phyloP scores from a whole-genome alignment of 2,113 vertebrate genomes.

The Rhegmatorhina hoffmannsi region DNA sequence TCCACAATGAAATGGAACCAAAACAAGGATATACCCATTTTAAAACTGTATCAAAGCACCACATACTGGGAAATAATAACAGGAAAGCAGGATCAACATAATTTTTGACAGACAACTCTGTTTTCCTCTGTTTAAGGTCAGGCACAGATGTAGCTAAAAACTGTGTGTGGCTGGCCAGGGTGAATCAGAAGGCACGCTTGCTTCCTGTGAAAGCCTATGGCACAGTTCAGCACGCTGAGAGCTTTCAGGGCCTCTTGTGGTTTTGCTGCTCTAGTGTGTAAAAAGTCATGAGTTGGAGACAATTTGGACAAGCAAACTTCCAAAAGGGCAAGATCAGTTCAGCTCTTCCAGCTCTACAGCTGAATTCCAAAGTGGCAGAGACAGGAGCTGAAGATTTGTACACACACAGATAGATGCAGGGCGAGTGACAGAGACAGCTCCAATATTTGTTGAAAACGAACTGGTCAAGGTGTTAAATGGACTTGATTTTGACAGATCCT shows the following conservation, averaged over 20 bases:
- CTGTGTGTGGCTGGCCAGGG: not conserved
- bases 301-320: not conserved
- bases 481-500: not conserved
- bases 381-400: not conserved
- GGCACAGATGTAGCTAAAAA: not conserved
- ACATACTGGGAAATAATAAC: not conserved
- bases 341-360: not conserved
- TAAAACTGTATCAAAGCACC: not conserved
- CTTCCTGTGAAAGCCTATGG: not conserved
- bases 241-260: not conserved
- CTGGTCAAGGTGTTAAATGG: not conserved
- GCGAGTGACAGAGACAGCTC: not conserved
- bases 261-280: not conserved
- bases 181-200: not conserved
- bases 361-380: not conserved
- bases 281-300: not conserved
- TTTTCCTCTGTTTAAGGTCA: not conserved
- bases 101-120: not conserved
- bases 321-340: not conserved
- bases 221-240: rapidly evolving
- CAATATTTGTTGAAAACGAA: not conserved
- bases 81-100: not conserved
- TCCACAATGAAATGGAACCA: rapidly evolving
- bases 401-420: not conserved
- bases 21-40: not conserved